Conservation (phyloP, 2,888 invertebrate genomes). For the Chouioia cunea region DNA sequence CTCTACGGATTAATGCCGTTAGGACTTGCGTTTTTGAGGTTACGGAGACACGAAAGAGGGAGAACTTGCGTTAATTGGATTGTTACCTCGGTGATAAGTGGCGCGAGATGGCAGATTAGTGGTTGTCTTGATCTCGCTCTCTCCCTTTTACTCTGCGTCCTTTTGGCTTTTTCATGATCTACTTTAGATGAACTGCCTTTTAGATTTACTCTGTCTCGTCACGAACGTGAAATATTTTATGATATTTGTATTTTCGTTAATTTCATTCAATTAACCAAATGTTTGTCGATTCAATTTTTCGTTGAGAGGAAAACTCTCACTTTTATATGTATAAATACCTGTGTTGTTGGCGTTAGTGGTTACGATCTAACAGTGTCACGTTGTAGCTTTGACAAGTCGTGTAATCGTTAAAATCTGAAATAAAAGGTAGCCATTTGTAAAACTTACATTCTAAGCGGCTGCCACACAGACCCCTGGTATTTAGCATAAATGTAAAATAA, state of each 20-base stretch:
- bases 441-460: conserved; percentile 29
- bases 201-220: too few species aligned
- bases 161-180: too few species aligned
- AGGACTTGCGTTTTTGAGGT: neutral
- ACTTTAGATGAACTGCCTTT: too few species aligned
- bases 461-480: conserved; percentile 45
- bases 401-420: too few species aligned
- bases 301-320: conserved; percentile 13
- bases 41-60: neutral
- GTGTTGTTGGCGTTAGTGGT: conserved; percentile 21
- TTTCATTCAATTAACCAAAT: too few species aligned
- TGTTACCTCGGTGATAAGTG: too few species aligned
- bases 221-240: too few species aligned
- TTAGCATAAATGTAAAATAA: conserved; percentile 59
- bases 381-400: neutral
- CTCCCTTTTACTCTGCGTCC: too few species aligned
- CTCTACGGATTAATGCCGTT: neutral
- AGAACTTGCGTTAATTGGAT: neutral
- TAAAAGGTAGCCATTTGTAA: conserved; percentile 8
- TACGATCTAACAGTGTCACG: conserved; percentile 23
- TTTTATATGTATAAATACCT: too few species aligned
- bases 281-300: conserved; percentile 27
- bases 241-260: too few species aligned
- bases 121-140: too few species aligned
- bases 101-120: too few species aligned